phyloP scores from a whole-genome alignment of 2,797 vertebrate species.

The Malacoctenus gilli region DNA sequence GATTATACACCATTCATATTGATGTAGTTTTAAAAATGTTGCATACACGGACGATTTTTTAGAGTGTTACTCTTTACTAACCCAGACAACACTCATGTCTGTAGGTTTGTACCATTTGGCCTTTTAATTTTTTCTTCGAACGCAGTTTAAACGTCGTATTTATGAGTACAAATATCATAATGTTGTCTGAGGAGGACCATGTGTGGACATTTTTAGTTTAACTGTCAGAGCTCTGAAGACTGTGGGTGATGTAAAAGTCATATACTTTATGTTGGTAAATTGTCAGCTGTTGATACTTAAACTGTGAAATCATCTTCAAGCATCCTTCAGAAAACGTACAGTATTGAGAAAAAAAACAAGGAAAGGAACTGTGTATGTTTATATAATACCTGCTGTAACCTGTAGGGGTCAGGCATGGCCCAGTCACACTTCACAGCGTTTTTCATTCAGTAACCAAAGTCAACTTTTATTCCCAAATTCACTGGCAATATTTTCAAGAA shows the following conservation, averaged over 20 bases:
- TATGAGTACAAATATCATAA: too few relatives aligned
- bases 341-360: neutral
- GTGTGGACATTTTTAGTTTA: too few relatives aligned
- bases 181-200: too few relatives aligned
- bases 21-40: neutral
- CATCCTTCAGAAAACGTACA: too few relatives aligned
- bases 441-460: constrained; percentile 3
- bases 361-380: constrained; percentile 11
- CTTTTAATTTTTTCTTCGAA: neutral
- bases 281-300: neutral
- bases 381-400: constrained; percentile 45
- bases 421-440: constrained; percentile 21
- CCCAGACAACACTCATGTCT: neutral
- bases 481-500: neutral
- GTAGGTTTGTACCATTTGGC: neutral
- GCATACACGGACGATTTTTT: neutral
- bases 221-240: too few relatives aligned
- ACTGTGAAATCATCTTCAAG: constrained; percentile 1
- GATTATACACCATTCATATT: neutral
- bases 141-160: neutral
- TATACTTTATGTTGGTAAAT: neutral
- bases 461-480: neutral
- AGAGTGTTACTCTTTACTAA: too few relatives aligned
- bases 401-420: constrained; percentile 69
- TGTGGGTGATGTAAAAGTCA: too few relatives aligned